A percentile compares a stretch with the other conserved stretches of the same genome.
These are phyloP conservation scores for Tetanocera ferruginea DNA, from an alignment of 2,888 invertebrate genomes.

Conservation along the genomic window DNA sequence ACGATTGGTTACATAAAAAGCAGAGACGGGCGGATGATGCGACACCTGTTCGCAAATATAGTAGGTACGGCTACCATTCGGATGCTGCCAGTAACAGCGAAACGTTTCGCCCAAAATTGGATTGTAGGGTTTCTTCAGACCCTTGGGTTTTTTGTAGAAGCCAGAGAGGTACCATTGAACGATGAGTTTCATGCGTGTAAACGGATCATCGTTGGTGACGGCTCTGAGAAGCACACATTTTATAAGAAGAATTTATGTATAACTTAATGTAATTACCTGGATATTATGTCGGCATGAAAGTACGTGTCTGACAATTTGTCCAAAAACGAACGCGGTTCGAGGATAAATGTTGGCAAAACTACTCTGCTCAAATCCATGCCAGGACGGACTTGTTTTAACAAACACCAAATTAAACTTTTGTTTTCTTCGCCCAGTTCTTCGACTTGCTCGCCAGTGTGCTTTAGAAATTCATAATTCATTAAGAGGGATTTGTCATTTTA, in stretches of 20 bases:
- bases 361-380: conserved; percentile 92
- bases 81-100: conserved; percentile 91
- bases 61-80: conserved; percentile 85
- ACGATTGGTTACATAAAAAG: conserved; percentile 93
- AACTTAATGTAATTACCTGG: conserved; percentile 75
- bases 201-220: conserved; percentile 87
- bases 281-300: conserved; percentile 91
- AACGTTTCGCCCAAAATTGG: conserved; percentile 94
- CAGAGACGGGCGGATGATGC: conserved; percentile 94
- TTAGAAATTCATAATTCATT: conserved; percentile 28
- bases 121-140: conserved; percentile 96
- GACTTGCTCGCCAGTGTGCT: conserved; percentile 84
- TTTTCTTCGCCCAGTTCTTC: conserved; percentile 95
- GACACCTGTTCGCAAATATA: conserved; percentile 96
- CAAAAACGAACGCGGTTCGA: conserved; percentile 93
- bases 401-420: conserved; percentile 93
- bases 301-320: conserved; percentile 95
- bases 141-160: conserved; percentile 93
- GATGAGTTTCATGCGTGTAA: conserved; percentile 88
- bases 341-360: conserved; percentile 92
- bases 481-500: not conserved
- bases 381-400: conserved; percentile 94
- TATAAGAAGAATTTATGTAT: not conserved
- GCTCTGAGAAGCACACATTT: conserved; percentile 73
- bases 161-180: conserved; percentile 94